phyloP scores from a whole-genome alignment of 2,797 vertebrate species.

The Hypotaenidia philippensis region DNA sequence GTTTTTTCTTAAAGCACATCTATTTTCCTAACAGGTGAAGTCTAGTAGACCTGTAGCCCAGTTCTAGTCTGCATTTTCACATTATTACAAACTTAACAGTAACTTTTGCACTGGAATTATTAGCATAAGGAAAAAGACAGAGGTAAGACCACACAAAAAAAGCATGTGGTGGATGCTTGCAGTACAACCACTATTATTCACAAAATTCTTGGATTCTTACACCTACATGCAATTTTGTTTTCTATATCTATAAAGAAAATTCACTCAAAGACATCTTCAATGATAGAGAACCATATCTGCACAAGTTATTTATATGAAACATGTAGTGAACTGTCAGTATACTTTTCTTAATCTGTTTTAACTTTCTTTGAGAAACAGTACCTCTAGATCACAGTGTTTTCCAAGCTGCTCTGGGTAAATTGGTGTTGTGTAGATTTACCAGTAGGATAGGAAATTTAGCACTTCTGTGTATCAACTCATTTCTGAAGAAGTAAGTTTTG shows the following conservation, averaged over 20 bases:
- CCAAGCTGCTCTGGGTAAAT: not conserved
- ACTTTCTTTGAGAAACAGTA: not conserved
- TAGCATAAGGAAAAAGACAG: not conserved
- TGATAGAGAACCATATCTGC: not conserved
- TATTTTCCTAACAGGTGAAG: not conserved
- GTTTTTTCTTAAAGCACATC: not conserved
- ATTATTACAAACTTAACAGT: not conserved
- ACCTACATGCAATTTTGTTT: not conserved
- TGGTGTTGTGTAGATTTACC: not conserved
- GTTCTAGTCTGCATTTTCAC: not conserved
- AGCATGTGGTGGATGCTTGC: accelerated
- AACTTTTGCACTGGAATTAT: not conserved
- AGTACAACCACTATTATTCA: not conserved
- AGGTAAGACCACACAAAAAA: not conserved
- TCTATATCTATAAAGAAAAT: not conserved
- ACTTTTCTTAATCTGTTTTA: not conserved
- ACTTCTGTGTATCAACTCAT: not conserved
- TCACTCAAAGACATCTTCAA: not conserved
- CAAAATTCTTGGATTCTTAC: not conserved
- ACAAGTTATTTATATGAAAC: not conserved
- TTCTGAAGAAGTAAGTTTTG: not conserved
- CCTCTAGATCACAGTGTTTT: not conserved
- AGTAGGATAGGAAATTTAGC: not conserved
- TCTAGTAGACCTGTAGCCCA: not conserved
- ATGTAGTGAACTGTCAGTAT: not conserved